Evolutionary conservation across 64 coral and sea anemone genomes (phyloP), one percentile per base, ranked within the genome.

Genomic region (Acropora tenuis): DNA sequence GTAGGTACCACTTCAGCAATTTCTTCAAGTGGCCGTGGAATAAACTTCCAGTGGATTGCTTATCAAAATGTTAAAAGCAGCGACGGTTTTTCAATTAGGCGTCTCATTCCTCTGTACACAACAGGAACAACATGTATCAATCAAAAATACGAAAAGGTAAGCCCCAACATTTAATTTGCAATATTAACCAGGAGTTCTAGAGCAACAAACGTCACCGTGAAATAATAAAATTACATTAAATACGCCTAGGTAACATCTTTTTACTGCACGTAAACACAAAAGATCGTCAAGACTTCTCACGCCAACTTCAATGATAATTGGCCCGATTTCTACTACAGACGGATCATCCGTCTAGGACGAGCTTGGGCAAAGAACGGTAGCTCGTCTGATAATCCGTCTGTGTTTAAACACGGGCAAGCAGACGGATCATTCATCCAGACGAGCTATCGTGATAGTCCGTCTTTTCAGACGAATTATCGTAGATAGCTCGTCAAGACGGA

Each of bases 61-160:
- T 82, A 66, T 82, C 79, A 65, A 12, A 44, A 41, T 63, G 79
- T 82, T 11, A 16, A 3, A 63, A 15, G 11, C 1, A 15, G 7
- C 46, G 45, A 78, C 18, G 75, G 75, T 9, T 78, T 48, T 78
- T 48, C 75, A 18, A 18, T 1, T 12, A 78, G 75, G 16, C 8
- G 53, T 12, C 16, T 52, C 1, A 67, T 92, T 42, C 42, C 52
- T 0, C 3, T 74, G 9, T 92, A 71, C 16, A 83, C 79, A 3
- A 40, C 90, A 0, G 90, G 90, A 76, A 92, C 69, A 5, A 78
- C 43, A 52, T 92, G 90, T n/a, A 20, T 78, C 2, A 20, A 19
- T 2, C 47, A 77, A 41, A 59, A 76, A 41, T 92, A 77, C n/a
- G 13, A 72, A 8, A 50, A 79, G 81, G 90, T 92, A 41, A 15